phyloP scores from a whole-genome alignment of 2,797 vertebrate genomes.

The Knipowitschia caucasica region DNA sequence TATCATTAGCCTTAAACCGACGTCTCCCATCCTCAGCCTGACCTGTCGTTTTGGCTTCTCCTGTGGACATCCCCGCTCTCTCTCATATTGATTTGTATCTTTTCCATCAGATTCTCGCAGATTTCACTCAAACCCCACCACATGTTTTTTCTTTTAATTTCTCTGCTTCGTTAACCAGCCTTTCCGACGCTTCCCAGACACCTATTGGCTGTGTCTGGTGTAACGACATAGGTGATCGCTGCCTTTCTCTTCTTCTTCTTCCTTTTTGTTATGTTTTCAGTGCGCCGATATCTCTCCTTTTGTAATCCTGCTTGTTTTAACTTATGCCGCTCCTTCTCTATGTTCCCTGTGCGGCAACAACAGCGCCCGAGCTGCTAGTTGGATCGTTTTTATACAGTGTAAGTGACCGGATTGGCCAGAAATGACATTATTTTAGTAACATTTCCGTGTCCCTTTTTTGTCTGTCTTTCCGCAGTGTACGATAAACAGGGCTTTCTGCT shows the following conservation, averaged over 20 bases:
- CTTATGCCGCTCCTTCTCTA: slow-evolving; percentile 47
- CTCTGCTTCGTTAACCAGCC: slow-evolving; percentile 31
- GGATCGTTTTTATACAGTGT: slow-evolving; percentile 12
- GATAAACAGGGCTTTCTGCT: slow-evolving; percentile 93
- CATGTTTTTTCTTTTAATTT: slow-evolving; percentile 28
- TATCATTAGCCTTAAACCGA: no score
- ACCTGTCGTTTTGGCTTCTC: neutral
- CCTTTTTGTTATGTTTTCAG: slow-evolving; percentile 50
- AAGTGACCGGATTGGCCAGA: neutral
- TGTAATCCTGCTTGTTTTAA: slow-evolving; percentile 59
- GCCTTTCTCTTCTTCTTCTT: slow-evolving; percentile 58
- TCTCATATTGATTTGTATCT: slow-evolving; percentile 1
- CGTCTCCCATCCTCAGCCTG: neutral
- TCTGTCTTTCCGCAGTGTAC: slow-evolving; percentile 80
- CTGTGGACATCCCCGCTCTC: slow-evolving; percentile 1
- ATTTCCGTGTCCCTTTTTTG: slow-evolving; percentile 27
- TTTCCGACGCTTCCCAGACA: slow-evolving; percentile 53
- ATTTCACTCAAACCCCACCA: slow-evolving; percentile 15
- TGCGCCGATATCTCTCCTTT: slow-evolving; percentile 53
- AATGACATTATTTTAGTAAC: slow-evolving; percentile 13
- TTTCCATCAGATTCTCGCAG: neutral
- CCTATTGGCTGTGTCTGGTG: slow-evolving; percentile 56
- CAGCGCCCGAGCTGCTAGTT: slow-evolving; percentile 52
- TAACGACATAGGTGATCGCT: slow-evolving; percentile 71
- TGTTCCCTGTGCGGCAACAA: slow-evolving; percentile 39